Base-by-base conservation (phyloP, 2,888 invertebrate species). In the Euzetes globulus region DNA sequence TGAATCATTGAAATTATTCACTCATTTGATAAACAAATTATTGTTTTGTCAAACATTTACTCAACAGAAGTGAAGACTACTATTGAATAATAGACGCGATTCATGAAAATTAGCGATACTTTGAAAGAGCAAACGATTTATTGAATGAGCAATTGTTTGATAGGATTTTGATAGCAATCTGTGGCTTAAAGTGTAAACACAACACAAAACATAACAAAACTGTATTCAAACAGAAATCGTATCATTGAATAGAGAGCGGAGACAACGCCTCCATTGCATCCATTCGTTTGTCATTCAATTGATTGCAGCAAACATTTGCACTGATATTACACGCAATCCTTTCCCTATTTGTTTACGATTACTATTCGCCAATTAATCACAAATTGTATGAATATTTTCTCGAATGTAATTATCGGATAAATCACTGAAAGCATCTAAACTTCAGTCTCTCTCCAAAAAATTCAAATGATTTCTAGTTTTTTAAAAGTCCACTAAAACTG, bases 231-330 rank as follows among this genome's bases (percentile, higher is more conserved):
- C 7, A 47, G 7, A 47, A 47, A 15, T 15, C 17, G 7, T 17
- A 47, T 47, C 47, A 47, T 47, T 47, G 47, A 47, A n/a, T 17
- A 7, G 19, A 52, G 19, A 7, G 7, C 19, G 17, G 52, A 55
- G 55, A 55, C 55, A 55, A 55, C 55, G 55, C 55, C 55, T 55
- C 55, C 55, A 55, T 55, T 55, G 52, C n/a, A 52, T 52, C 19
- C 52, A 52, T n/a, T 52, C 4, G 52, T 33, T 7, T 33, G 33
- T 17, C 47, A 13, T 9, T 2, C 17, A 52, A 52, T n/a, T 52
- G 52, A 52, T 52, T 52, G 19, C n/a, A 33, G 5, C 7, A 33
- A 33, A 33, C 33, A 33, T 33, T 33, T 33, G 33, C 33, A 33
- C 33, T 33, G 4, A 33, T 33, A 33, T 33, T 33, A 33, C 33